Evolutionary conservation across 2,797 vertebrate species (phyloP).

Genomic region (Lepilemur ruficaudatus): DNA sequence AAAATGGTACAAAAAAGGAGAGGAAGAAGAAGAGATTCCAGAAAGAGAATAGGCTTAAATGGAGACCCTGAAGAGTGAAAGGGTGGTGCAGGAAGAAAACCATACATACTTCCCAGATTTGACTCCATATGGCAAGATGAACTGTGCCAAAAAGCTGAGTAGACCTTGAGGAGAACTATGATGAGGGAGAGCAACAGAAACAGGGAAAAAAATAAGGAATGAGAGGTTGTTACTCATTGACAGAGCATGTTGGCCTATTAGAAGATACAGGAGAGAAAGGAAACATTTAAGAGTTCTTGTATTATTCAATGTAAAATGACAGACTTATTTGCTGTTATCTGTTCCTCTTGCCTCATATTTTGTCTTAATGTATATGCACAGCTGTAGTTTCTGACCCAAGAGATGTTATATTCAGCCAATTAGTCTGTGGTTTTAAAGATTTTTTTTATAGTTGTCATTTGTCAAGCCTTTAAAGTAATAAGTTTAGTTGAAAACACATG

Average conservation of each 20-base stretch:
- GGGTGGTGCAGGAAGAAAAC: background rate
- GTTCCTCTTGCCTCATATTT: slow-evolving; percentile 61
- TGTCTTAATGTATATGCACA: slow-evolving; percentile 55
- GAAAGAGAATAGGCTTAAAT: background rate
- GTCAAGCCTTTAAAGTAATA: slow-evolving; percentile 52
- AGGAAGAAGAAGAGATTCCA: background rate
- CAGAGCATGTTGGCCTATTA: background rate
- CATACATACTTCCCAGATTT: background rate
- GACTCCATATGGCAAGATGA: background rate
- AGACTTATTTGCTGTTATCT: slow-evolving; percentile 75
- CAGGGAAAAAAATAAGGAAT: background rate
- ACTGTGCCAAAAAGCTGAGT: background rate
- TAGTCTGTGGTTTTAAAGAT: slow-evolving; percentile 12
- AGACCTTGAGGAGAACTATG: background rate
- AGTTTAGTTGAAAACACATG: slow-evolving; percentile 73
- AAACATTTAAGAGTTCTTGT: background rate
- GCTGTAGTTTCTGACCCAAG: slow-evolving; percentile 60
- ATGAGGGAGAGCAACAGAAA: background rate
- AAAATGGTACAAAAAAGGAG: background rate
- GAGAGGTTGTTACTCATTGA: slow-evolving; percentile 12
- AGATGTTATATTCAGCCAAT: slow-evolving; percentile 53
- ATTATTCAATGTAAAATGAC: slow-evolving; percentile 45
- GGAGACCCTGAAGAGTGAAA: background rate
- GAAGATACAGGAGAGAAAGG: background rate
- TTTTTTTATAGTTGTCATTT: slow-evolving; percentile 50